phyloP scores from a whole-genome alignment of 2,113 vertebrate species.

The Pseudopodoces humilis region DNA sequence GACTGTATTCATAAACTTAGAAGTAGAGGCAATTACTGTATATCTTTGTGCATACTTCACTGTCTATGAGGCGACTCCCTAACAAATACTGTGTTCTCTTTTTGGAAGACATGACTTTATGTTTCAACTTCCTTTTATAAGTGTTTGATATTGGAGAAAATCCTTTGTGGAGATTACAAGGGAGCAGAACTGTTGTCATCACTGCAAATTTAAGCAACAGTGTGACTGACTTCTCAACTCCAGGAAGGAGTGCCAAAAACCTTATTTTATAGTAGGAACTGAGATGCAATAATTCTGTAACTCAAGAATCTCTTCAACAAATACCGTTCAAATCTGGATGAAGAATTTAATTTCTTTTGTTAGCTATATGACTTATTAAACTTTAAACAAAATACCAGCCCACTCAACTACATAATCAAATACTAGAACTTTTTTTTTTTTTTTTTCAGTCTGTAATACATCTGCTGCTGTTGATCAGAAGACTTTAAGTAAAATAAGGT shows the following conservation, averaged over 20 bases:
- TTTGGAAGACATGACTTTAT: background rate
- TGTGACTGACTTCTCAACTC: background rate
- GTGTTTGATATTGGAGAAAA: background rate
- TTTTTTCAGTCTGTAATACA: background rate
- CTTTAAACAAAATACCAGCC: background rate
- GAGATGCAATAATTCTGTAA: background rate
- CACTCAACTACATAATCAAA: background rate
- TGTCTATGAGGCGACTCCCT: background rate
- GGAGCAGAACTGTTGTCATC: background rate
- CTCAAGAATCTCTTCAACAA: background rate
- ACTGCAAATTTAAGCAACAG: background rate
- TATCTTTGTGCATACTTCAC: background rate
- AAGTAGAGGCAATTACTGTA: background rate
- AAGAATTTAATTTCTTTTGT: background rate
- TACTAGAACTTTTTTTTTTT: background rate
- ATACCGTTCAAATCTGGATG: background rate
- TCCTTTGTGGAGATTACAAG: background rate
- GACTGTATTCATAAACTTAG: background rate
- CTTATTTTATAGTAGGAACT: background rate
- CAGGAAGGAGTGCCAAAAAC: background rate
- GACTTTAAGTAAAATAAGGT: background rate
- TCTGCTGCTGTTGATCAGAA: background rate
- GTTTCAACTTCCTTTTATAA: background rate
- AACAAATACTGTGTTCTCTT: background rate
- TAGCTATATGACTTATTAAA: background rate